Evolutionary conservation across 2,888 invertebrate species (phyloP).

Genomic region (Eueremaeus valkanovi): DNA sequence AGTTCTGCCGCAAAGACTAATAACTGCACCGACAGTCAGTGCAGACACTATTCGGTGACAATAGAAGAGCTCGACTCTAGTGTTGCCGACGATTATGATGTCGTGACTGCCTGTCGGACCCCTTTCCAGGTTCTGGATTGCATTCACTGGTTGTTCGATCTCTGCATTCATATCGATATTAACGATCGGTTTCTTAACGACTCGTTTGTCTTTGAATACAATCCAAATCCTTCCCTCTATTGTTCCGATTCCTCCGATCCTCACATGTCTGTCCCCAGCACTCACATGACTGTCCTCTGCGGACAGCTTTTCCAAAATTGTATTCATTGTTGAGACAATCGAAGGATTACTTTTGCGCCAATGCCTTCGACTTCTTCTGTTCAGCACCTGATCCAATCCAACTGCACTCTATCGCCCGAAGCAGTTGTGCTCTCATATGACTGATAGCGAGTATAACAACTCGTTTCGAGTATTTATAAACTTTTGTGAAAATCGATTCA

Average conservation of each 20-base stretch:
- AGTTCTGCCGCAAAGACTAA: background rate
- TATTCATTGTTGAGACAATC: background rate
- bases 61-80: background rate
- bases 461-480: no score
- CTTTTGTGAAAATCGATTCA: no score
- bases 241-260: conserved; percentile 8
- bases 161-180: background rate
- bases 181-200: background rate
- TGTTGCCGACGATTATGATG: background rate
- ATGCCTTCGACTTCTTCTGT: background rate
- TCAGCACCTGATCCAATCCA: background rate
- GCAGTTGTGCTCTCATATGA: background rate
- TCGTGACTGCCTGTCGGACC: conserved; percentile 12
- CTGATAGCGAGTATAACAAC: no score
- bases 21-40: background rate
- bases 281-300: background rate
- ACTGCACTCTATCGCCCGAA: background rate
- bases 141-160: background rate
- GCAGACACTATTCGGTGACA: background rate
- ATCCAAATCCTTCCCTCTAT: conserved; percentile 3
- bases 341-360: background rate
- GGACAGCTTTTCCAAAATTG: background rate
- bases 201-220: background rate
- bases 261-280: background rate
- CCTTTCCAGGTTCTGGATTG: background rate